Percentiles rank a stretch among this genome's conserved stretches.
These are phyloP conservation scores for Hirtodrosophila duncani DNA, from an alignment of 2,888 invertebrate species.

Conservation along the genomic window DNA sequence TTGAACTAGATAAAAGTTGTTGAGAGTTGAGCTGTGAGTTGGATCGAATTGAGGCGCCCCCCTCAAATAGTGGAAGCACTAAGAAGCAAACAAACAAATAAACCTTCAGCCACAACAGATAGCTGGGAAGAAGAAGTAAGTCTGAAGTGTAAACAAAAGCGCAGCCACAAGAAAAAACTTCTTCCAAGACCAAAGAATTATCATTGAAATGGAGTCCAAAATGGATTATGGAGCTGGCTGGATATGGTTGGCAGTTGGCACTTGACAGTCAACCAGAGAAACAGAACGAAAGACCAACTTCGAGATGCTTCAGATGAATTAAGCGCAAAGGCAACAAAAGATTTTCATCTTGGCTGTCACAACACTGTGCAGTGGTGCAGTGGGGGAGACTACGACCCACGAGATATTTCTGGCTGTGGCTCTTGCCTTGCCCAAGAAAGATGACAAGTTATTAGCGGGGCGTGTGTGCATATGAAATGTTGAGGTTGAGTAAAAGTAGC, in stretches of 20 bases:
- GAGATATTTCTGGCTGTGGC: no score
- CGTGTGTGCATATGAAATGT: constrained; percentile 13
- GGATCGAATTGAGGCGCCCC: background rate
- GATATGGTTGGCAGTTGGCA: no score
- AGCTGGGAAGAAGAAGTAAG: constrained; percentile 25
- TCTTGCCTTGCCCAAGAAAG: constrained; percentile 17
- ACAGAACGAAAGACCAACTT: constrained; percentile 45
- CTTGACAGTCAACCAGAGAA: constrained; percentile 23
- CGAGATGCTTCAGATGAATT: constrained; percentile 43
- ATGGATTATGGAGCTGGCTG: constrained; percentile 27
- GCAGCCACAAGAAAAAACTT: constrained; percentile 40
- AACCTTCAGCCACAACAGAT: constrained; percentile 25
- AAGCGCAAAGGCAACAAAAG: constrained; percentile 41
- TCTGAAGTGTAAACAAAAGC: constrained; percentile 58
- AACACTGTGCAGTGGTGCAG: constrained; percentile 26
- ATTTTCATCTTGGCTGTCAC: constrained; percentile 44
- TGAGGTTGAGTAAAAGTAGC: background rate
- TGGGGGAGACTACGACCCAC: constrained; percentile 6
- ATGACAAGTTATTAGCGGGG: constrained; percentile 57
- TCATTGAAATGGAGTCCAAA: constrained; percentile 52
- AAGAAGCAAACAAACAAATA: constrained; percentile 21
- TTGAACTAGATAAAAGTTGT: constrained; percentile 51
- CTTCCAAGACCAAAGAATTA: constrained; percentile 43
- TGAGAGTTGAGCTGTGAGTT: no score
- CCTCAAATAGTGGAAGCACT: no score